A percentile compares a stretch with the other conserved stretches of the same genome.
phyloP scores from a whole-genome alignment of 2,797 vertebrate genomes.

The Danio albolineatus region DNA sequence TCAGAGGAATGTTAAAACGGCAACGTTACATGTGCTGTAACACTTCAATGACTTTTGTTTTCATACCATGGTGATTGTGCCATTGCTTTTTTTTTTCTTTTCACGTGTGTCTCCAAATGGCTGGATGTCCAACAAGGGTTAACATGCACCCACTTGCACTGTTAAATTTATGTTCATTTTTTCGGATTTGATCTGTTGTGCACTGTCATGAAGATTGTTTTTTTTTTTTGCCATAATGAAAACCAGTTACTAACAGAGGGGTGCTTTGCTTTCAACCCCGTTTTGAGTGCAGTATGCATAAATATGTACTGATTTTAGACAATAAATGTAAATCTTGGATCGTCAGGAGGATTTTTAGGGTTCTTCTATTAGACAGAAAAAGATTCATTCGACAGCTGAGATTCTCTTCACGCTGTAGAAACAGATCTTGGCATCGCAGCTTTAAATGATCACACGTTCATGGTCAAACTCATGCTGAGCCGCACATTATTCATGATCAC shows the following conservation, averaged over 20 bases:
- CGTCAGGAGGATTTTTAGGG: not conserved
- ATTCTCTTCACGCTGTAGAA: not conserved
- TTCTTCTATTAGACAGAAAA: not conserved
- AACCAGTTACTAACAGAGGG: not conserved
- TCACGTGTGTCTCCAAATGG: slow-evolving; percentile 18
- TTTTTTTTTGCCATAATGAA: slow-evolving; percentile 13
- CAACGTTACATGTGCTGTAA: slow-evolving; percentile 49
- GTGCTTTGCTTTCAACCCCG: not conserved
- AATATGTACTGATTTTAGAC: not conserved
- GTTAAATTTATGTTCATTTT: not conserved
- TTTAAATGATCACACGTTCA: not conserved
- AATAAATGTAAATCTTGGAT: not conserved
- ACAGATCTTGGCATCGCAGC: not conserved
- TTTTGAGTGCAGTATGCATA: slow-evolving; percentile 4
- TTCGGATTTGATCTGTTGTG: slow-evolving; percentile 14
- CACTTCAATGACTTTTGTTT: slow-evolving; percentile 20
- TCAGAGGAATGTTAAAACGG: slow-evolving; percentile 67
- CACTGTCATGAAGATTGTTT: slow-evolving; percentile 6
- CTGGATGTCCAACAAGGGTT: slow-evolving; percentile 20
- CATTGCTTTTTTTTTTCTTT: slow-evolving; percentile 61
- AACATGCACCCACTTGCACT: slow-evolving; percentile 19
- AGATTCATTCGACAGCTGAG: not conserved
- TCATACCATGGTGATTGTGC: slow-evolving; percentile 60
- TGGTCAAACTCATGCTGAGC: not conserved
- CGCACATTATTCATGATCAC: not conserved